Evolutionary conservation across 2,113 vertebrate genomes (phyloP).

Genomic region (Rhizomys pruinosus): DNA sequence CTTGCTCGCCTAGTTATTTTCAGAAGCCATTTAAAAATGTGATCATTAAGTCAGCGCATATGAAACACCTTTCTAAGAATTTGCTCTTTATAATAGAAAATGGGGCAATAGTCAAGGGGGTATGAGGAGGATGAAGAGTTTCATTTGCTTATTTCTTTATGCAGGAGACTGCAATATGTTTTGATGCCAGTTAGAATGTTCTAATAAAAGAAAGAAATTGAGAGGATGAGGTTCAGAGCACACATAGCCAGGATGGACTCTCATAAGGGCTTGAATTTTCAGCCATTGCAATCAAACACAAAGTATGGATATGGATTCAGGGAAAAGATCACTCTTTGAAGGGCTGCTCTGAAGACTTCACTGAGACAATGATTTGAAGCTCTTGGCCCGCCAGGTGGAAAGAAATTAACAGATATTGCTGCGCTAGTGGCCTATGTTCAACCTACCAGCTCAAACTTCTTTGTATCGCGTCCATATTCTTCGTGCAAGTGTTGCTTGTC

Average conservation of each 20-base stretch:
- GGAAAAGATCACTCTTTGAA: not conserved
- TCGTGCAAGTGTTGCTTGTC: not conserved
- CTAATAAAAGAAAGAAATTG: not conserved
- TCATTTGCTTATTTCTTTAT: not conserved
- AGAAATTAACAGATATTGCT: not conserved
- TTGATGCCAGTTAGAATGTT: not conserved
- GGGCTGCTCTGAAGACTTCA: not conserved
- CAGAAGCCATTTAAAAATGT: not conserved
- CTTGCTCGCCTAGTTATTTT: not conserved
- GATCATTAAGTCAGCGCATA: not conserved
- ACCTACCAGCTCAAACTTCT: not conserved
- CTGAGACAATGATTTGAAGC: not conserved
- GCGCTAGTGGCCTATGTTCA: not conserved
- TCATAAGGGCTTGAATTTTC: not conserved
- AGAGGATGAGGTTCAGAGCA: not conserved
- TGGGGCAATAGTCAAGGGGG: not conserved
- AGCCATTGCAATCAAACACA: not conserved
- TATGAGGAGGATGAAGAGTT: not conserved
- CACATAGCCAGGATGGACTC: not conserved
- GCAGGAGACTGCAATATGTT: not conserved
- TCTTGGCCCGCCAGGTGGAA: not conserved
- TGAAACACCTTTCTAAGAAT: conserved; percentile 7
- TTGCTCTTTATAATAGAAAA: not conserved
- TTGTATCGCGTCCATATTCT: not conserved
- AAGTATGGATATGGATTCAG: not conserved